Base-by-base conservation (phyloP, 2,113 vertebrate genomes). In the Protobothrops flavoviridis region DNA sequence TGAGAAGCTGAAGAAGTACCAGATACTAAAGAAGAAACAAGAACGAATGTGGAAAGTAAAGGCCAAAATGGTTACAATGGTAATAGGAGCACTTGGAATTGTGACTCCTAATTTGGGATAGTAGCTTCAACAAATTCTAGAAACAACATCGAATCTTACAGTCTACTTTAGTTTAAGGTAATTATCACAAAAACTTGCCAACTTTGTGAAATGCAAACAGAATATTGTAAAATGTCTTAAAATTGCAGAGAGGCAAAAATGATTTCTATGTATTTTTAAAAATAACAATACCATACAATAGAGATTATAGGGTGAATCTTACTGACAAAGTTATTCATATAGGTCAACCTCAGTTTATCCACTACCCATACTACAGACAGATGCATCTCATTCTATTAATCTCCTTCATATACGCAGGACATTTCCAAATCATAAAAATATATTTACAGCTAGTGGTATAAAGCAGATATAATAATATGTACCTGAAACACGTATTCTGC, bases 141-240 rank as follows among this genome's bases (percentile, higher is more conserved):
- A 2, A 53, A 53, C 52, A 53, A 53, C 52, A 53, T 53, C 52
- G 0, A 8, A 50, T 50, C 48, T 50, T 8, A 53, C 12, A 53
- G 52, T 94, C 48, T 93, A 91, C 93, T 96, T 95, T 87, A 74
- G 9, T 90, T 95, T 92, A 94, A 95, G 94, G 29, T 95, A 85
- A 94, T 92, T 94, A 94, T 10, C 52, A 94, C 33, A 95, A 95
- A 95, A 57, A 94, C 90, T 50, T 95, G 90, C 69, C 56, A 92
- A 94, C 92, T 90, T 12, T 87, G 90, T 33, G 21, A 94, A 96
- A 94, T 3, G 94, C 0, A 0, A 52, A 93, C 43, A 86, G 85
- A 94, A 87, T 56, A 13, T n/a, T 91, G 95, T 11, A 92, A 94
- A 10, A 43, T 89, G 12, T 57, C 91, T 93, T 57, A 88, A 93